Base-by-base conservation (phyloP, 2,888 invertebrate genomes). In the Pristionchus exspectatus region DNA sequence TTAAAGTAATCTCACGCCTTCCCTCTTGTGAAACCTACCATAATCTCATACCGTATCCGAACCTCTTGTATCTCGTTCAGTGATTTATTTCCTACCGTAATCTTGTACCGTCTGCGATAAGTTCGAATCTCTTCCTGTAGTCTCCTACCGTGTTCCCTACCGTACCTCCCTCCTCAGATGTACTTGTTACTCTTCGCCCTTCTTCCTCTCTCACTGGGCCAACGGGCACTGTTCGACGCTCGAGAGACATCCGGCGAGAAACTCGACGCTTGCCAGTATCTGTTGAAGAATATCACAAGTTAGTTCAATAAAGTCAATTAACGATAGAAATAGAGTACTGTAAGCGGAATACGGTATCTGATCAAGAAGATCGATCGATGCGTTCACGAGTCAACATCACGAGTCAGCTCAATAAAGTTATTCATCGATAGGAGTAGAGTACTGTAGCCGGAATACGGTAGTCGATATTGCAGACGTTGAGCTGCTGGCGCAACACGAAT, bases 181-280 rank as follows among this genome's bases (percentile, higher is more conserved):
- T 56, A 2, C 18, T 33, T 50, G 44, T 56, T 74, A 18, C 72
- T 88, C 9, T 27, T 54, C 54, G 27, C 24, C 24, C 50, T 88
- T 10, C n/a, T 89, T 16, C 81, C 83, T 7, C 24, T 83, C 44
- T 56, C 66, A 2, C 5, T 44, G 2, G n/a, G 30, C 30, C 89
- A 81, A 27, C 81, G 83, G 21, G 63, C 33, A 0, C 83, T 89
- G 0, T 89, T 89, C 83, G 89, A 89, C 50, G 93, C 93, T 33
- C 90, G 91, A 90, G 92, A 92, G 56, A 93, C 92, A 63, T 91
- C 92, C 85, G 91, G 91, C 30, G 92, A 91, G 33, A 91, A 92
- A 89, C 90, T 93, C 59, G 93, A 93, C 89, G 92, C 92, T 18
- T 93, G 93, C 90, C 93, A 93, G 89, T 93, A 92, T 88, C 91